Evolutionary conservation across 2,888 invertebrate species (phyloP), one percentile per base, ranked within the genome.

Genomic region (Alcis repandata): DNA sequence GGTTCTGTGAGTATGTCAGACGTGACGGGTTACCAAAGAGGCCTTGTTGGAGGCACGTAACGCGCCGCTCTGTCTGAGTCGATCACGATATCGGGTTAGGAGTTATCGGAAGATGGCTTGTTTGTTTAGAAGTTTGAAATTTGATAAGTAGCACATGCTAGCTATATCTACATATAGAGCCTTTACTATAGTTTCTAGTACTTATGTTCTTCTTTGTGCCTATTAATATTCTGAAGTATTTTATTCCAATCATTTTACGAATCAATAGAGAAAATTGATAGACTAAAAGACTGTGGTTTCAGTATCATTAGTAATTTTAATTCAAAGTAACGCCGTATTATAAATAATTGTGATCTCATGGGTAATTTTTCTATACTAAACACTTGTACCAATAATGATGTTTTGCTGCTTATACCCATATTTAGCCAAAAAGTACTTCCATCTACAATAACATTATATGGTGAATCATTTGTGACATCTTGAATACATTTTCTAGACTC

Each of bases 1-100:
- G 82, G 82, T 78, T 77, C 80, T 80, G 81, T 81, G 75, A 88
- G 83, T 88, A 76, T 90, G 90, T 89, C 89, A 85, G 75, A 89
- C 90, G 89, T 91, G 90, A 89, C 78, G 75, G 65, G 84, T 76
- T 85, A 71, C 80, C 67, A 80, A 86, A 84, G 82, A 72, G 75
- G 67, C 76, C 75, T 80, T 79, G 79, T 79, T 63, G 22, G 65
- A 71, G 78, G 79, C 76, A 77, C 74, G 76, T 76, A 65, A 62
- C 64, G 73, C 79, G 79, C 76, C 83, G 72, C 70, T 77, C 79
- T 70, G 79, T 82, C 82, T 82, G 82, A 72, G 75, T 64, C 63
- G 72, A 63, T 69, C 59, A 54, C 48, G 53, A 33, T 64, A 54
- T 59, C 54, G 17, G 33, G 17, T 33, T 54, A 43, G 33, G 19